Evolutionary conservation across 2,888 invertebrate genomes (phyloP).

Genomic region (Sminthurinus aureus): DNA sequence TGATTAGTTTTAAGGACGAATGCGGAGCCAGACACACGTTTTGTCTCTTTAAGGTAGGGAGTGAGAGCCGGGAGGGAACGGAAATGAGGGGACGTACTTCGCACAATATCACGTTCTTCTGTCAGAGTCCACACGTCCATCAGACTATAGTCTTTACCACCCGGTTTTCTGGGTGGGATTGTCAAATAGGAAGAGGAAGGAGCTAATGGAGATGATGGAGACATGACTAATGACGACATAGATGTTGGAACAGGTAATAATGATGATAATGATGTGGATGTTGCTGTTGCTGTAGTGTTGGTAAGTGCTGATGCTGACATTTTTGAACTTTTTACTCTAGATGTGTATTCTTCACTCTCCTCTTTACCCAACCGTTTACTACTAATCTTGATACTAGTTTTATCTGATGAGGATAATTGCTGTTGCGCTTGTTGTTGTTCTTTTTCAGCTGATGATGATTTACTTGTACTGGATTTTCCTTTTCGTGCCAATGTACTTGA

Average conservation of each 20-base stretch:
- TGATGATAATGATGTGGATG: neutral
- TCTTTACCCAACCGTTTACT: neutral
- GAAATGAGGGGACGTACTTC: slow-evolving; percentile 31
- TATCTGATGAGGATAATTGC: too few relatives aligned
- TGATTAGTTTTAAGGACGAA: slow-evolving; percentile 46
- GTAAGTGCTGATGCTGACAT: neutral
- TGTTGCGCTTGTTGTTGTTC: neutral
- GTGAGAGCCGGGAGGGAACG: slow-evolving; percentile 57
- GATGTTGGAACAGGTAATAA: neutral
- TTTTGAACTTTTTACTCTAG: neutral
- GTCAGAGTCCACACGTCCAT: slow-evolving; percentile 37
- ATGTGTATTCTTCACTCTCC: neutral
- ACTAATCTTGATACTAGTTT: neutral
- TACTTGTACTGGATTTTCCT: too few relatives aligned
- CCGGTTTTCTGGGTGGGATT: slow-evolving; percentile 46
- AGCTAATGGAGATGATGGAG: neutral
- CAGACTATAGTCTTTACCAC: slow-evolving; percentile 5
- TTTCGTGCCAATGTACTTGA: too few relatives aligned
- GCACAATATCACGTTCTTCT: slow-evolving; percentile 19
- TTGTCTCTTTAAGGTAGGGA: slow-evolving; percentile 57
- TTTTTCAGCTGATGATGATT: neutral
- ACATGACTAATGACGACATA: neutral
- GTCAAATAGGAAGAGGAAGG: slow-evolving; percentile 46
- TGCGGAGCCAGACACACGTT: slow-evolving; percentile 54
- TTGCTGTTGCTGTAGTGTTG: neutral